These are phyloP conservation scores for Busseola fusca DNA, from an alignment of 2,888 invertebrate genomes.

Conservation along the genomic window DNA sequence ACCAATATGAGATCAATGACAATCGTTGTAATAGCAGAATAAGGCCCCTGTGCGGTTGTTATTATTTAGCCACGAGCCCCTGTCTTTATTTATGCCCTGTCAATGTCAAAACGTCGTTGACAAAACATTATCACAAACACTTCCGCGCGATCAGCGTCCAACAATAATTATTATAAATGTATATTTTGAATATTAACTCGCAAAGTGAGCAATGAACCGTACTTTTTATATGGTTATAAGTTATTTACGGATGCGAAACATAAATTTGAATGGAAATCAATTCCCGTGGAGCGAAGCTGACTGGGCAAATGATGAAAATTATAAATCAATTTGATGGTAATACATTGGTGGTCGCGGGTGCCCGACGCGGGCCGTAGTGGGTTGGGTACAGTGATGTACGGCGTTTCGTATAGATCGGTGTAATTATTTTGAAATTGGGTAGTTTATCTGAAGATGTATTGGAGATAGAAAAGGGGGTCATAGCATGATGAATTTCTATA, in stretches of 20 bases:
- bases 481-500: neutral
- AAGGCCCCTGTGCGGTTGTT: too few species aligned
- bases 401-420: neutral
- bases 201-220: slow-evolving; percentile 55
- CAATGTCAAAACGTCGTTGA: neutral
- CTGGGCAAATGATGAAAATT: slow-evolving; percentile 67
- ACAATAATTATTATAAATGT: slow-evolving; percentile 53
- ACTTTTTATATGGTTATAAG: slow-evolving; percentile 53
- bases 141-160: slow-evolving; percentile 16
- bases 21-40: too few species aligned
- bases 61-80: too few species aligned
- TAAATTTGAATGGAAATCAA: slow-evolving; percentile 63
- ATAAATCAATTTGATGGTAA: slow-evolving; percentile 68
- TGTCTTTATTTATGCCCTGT: too few species aligned
- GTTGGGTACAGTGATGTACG: slow-evolving; percentile 37
- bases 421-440: slow-evolving; percentile 35
- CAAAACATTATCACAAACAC: slow-evolving; percentile 27
- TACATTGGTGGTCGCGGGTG: slow-evolving; percentile 55
- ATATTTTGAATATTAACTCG: slow-evolving; percentile 42
- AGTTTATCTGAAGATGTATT: neutral
- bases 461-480: neutral
- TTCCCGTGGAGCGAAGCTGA: slow-evolving; percentile 56
- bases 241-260: slow-evolving; percentile 56
- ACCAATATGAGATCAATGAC: too few species aligned
- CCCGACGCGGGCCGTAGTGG: slow-evolving; percentile 22